Conservation (phyloP, 1,140 invertebrate species). For the Drosophila ohnishii region DNA sequence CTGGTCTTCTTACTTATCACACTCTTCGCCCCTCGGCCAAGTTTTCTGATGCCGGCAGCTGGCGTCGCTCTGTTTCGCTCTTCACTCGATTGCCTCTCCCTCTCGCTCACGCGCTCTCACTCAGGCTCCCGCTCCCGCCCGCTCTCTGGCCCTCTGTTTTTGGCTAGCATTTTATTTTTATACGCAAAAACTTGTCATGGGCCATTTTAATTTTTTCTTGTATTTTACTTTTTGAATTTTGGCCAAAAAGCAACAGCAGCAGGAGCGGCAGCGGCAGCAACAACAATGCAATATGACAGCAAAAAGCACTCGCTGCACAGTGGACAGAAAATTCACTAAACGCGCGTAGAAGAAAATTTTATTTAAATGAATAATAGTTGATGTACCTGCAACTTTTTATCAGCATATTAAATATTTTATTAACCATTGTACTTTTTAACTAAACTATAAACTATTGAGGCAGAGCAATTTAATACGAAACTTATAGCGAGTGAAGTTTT, state of each 20-base stretch:
- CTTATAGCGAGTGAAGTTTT: not conserved
- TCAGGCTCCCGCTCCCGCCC: slow-evolving; percentile 7
- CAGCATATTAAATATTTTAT: too few species aligned
- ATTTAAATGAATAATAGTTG: not conserved
- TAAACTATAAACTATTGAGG: not conserved
- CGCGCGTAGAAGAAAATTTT: not conserved
- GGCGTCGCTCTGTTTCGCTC: slow-evolving; percentile 36
- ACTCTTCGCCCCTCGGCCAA: slow-evolving; percentile 2
- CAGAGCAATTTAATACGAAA: not conserved
- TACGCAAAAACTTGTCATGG: slow-evolving; percentile 65
- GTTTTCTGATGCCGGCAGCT: slow-evolving; percentile 43
- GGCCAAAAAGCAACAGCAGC: slow-evolving; percentile 62
- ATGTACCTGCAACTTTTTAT: not conserved
- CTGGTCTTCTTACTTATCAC: slow-evolving; percentile 1
- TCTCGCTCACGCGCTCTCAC: slow-evolving; percentile 4
- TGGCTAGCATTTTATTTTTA: slow-evolving; percentile 70
- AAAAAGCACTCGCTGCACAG: slow-evolving; percentile 28
- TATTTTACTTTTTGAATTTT: slow-evolving; percentile 69
- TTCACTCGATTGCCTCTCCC: slow-evolving; percentile 14
- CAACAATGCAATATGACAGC: slow-evolving; percentile 48
- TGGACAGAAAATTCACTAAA: slow-evolving; percentile 1
- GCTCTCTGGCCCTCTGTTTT: slow-evolving; percentile 37
- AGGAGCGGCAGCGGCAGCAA: slow-evolving; percentile 28
- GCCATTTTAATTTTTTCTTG: slow-evolving; percentile 56
- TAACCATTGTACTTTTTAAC: not conserved